Percentiles rank a stretch among this genome's conserved stretches.
Evolutionary conservation across 2,888 invertebrate genomes (phyloP).

Genomic region (Carterocephalus palaemon): DNA sequence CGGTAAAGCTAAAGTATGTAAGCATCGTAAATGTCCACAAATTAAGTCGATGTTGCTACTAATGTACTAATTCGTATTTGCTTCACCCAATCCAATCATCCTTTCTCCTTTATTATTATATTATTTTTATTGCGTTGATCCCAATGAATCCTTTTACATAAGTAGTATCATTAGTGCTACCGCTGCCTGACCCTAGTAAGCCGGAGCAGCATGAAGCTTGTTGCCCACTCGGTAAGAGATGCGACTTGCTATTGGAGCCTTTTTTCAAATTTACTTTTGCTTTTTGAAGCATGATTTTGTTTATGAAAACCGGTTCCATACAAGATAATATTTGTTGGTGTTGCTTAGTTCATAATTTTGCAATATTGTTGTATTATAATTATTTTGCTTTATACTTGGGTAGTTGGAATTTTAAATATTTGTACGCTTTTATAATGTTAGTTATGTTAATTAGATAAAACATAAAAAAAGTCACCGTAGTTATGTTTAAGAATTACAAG

Average conservation of each 20-base stretch:
- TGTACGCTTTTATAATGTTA: slow-evolving; percentile 38
- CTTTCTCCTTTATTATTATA: slow-evolving; percentile 51
- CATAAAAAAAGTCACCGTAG: neutral
- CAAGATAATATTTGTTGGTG: slow-evolving; percentile 57
- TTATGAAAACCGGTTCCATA: slow-evolving; percentile 48
- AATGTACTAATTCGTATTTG: slow-evolving; percentile 78
- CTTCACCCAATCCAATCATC: slow-evolving; percentile 66
- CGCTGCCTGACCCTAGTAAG: slow-evolving; percentile 91
- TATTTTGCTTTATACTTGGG: slow-evolving; percentile 40
- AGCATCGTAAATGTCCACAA: slow-evolving; percentile 52
- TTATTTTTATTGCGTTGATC: slow-evolving; percentile 67
- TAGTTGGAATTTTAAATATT: slow-evolving; percentile 32
- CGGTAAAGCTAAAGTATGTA: slow-evolving; percentile 56
- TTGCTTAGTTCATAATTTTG: slow-evolving; percentile 60
- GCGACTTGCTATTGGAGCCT: slow-evolving; percentile 38
- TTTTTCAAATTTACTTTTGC: slow-evolving; percentile 25
- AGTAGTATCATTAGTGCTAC: slow-evolving; percentile 86
- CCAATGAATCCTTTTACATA: slow-evolving; percentile 60
- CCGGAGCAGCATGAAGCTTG: slow-evolving; percentile 94
- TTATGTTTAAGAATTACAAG: slow-evolving; percentile 10
- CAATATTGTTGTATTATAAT: slow-evolving; percentile 38
- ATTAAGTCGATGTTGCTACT: slow-evolving; percentile 66
- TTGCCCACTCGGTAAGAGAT: slow-evolving; percentile 89
- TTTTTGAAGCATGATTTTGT: slow-evolving; percentile 29
- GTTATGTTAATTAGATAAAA: slow-evolving; percentile 10